phyloP scores from a whole-genome alignment of 2,797 vertebrate species.

The Bucorvus abyssinicus region DNA sequence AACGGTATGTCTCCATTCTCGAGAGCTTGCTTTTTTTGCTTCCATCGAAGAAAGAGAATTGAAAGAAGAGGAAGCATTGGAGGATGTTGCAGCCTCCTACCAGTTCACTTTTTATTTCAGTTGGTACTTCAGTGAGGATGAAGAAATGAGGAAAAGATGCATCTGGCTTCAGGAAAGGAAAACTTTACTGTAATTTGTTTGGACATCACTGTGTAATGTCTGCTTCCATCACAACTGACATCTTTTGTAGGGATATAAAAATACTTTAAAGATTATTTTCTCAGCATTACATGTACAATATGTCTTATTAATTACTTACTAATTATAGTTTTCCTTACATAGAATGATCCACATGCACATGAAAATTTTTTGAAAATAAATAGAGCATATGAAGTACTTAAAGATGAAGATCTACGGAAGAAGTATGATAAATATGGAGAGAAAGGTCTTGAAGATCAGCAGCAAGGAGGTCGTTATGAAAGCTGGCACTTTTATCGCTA shows the following conservation, averaged over 20 bases:
- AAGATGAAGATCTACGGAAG: slow-evolving; percentile 94
- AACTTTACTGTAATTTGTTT: neutral
- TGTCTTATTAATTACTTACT: neutral
- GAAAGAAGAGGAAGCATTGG: neutral
- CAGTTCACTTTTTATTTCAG: neutral
- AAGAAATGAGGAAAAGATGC: neutral
- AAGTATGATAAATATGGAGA: slow-evolving; percentile 98
- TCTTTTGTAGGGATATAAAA: neutral
- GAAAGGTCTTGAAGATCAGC: slow-evolving; percentile 90
- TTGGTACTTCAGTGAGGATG: neutral
- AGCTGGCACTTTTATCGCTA: slow-evolving; percentile 97
- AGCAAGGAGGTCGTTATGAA: slow-evolving; percentile 89
- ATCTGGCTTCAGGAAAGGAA: neutral
- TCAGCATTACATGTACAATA: neutral
- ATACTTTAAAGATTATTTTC: neutral
- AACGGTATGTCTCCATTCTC: neutral
- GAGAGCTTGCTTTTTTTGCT: neutral
- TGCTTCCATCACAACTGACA: neutral
- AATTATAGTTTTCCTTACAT: slow-evolving; percentile 6
- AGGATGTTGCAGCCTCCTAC: neutral
- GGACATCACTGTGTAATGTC: neutral
- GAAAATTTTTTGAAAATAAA: slow-evolving; percentile 96
- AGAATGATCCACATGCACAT: slow-evolving; percentile 91
- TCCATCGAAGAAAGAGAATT: neutral
- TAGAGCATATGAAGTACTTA: slow-evolving; percentile 94